Evolutionary conservation across 2,888 invertebrate species (phyloP), one percentile per base, ranked within the genome.

Genomic region (Emmelina monodactyla): DNA sequence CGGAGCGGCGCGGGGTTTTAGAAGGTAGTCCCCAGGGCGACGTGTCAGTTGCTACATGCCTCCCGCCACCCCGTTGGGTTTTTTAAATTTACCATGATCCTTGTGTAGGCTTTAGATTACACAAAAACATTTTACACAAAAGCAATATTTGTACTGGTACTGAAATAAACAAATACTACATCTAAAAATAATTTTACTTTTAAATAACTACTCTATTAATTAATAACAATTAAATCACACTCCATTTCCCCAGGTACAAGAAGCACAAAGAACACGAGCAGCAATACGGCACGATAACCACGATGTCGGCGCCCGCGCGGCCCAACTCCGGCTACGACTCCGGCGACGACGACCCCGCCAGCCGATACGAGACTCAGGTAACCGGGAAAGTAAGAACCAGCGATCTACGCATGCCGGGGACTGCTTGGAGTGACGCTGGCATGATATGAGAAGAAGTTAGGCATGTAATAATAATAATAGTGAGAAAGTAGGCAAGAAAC

Each of bases 321-420:
- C 72, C 78, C 1, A 56, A 72, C 0, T 78, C 78, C 0, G 78
- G 73, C 0, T 79, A 84, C 49, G 83, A 83, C 42, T 76, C 78
- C 2, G 76, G 78, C 16, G 78, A 78, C 72, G 88, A 80, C 67
- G 91, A 92, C 15, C 92, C 92, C 54, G 83, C 94, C 30, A 94
- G 95, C 49, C 90, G 96, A 71, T 97, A 96, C 64, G 96, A 97
- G 71, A 96, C 95, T 0, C 96, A 96, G 84, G 78, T 75, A 55
- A 28, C 33, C 22, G 1, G 16, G 2, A 5, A 31, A 14, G 15
- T 31, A n/a, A 10, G 16, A n/a, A n/a, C n/a, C n/a, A n/a, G n/a
- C n/a, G n/a, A n/a, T n/a, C n/a, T n/a, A n/a, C 5, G 19, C 19
- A 19, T 19, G 19, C 19, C 5, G n/a, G 19, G 19, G 9, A 19